Evolutionary conservation across 2,113 vertebrate species (phyloP).

Genomic region (Burhinus oedicnemus): DNA sequence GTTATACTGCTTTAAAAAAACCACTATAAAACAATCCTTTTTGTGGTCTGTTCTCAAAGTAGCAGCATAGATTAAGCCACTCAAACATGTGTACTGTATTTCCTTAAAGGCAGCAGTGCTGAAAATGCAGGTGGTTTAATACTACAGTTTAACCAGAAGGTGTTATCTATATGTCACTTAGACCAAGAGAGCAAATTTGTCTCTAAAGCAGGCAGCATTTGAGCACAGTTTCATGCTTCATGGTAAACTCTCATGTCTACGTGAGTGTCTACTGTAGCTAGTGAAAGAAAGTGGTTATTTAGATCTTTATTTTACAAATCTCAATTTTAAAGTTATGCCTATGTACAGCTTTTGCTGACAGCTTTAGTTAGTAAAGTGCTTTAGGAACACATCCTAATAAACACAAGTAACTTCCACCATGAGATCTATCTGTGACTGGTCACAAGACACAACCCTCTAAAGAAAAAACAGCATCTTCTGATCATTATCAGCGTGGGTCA

Average conservation of each 20-base stretch:
- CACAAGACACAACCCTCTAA: not conserved
- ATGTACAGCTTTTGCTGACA: not conserved
- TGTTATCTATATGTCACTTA: not conserved
- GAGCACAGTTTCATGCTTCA: not conserved
- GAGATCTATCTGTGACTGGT: not conserved
- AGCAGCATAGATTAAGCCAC: not conserved
- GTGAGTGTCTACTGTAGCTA: too few species aligned
- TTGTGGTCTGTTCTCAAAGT: conserved; percentile 48
- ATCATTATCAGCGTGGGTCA: not conserved
- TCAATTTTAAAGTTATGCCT: not conserved
- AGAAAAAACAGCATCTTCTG: not conserved
- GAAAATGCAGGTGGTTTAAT: not conserved
- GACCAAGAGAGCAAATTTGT: not conserved
- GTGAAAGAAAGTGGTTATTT: not conserved
- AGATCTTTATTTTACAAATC: not conserved
- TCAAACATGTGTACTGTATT: not conserved
- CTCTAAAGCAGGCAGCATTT: not conserved
- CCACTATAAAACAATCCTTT: conserved; percentile 34
- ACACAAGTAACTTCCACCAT: not conserved
- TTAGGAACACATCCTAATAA: not conserved
- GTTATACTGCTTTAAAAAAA: conserved; percentile 24
- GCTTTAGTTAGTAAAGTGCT: not conserved
- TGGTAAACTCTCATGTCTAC: not conserved
- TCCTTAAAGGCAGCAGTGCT: not conserved
- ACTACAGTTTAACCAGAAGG: not conserved